Evolutionary conservation across 2,888 invertebrate genomes (phyloP).

Genomic region (Lamellibrachia satsuma): DNA sequence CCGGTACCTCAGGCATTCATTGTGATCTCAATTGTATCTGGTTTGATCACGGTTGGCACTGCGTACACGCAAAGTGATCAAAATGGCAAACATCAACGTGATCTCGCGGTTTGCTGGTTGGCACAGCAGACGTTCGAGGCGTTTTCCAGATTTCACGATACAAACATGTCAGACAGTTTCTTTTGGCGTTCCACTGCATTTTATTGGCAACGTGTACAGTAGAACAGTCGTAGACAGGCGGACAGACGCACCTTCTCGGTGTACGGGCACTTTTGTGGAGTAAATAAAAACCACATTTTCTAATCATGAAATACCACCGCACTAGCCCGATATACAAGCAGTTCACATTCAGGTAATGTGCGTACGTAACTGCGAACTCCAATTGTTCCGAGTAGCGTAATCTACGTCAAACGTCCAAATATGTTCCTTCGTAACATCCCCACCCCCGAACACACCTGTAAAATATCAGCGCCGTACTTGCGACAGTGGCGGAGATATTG

Average conservation of each 20-base stretch:
- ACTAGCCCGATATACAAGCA: too few relatives aligned
- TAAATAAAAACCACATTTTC: too few relatives aligned
- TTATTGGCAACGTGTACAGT: neutral
- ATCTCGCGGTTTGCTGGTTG: neutral
- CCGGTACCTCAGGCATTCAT: neutral
- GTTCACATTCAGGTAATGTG: too few relatives aligned
- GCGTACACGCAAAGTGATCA: neutral
- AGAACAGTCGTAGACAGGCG: neutral
- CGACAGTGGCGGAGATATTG: too few relatives aligned
- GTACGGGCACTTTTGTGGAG: too few relatives aligned
- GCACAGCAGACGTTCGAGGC: neutral
- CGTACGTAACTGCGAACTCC: too few relatives aligned
- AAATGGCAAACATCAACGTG: neutral
- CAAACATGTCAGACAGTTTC: neutral
- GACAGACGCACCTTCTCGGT: neutral
- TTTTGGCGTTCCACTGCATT: neutral
- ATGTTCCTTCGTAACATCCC: too few relatives aligned
- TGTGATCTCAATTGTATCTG: neutral
- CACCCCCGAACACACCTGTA: too few relatives aligned
- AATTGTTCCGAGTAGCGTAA: too few relatives aligned
- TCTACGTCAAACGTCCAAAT: too few relatives aligned
- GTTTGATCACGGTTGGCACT: neutral
- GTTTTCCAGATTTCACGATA: neutral
- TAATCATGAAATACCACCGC: too few relatives aligned
- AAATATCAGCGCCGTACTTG: too few relatives aligned